phyloP scores from a whole-genome alignment of 2,113 vertebrate species.

The Symphodus melops region DNA sequence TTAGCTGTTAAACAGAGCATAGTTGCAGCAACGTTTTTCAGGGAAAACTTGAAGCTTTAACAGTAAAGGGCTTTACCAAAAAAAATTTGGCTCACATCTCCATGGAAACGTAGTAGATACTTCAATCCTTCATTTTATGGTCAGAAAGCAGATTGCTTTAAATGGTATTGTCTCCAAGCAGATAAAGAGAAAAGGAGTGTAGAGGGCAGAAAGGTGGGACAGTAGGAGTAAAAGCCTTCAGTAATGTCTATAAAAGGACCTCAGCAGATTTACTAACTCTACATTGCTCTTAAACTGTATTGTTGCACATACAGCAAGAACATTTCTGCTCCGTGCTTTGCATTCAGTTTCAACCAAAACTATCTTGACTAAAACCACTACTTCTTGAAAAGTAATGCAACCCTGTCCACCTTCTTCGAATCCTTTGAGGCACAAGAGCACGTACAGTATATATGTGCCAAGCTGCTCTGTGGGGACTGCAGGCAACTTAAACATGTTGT shows the following conservation, averaged over 20 bases:
- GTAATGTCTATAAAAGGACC: slow-evolving; percentile 69
- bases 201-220: slow-evolving; percentile 55
- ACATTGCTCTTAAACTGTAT: background rate
- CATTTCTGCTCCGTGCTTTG: background rate
- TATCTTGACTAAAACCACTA: too few species aligned
- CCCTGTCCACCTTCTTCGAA: background rate
- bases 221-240: slow-evolving; percentile 35
- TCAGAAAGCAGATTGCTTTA: slow-evolving; percentile 67
- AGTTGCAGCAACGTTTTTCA: slow-evolving; percentile 2
- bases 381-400: background rate
- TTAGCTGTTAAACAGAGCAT: background rate
- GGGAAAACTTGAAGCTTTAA: slow-evolving; percentile 1
- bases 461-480: background rate
- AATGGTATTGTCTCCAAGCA: slow-evolving; percentile 62
- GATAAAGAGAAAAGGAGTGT: slow-evolving; percentile 28
- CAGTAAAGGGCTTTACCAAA: slow-evolving; percentile 14
- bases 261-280: slow-evolving; percentile 31
- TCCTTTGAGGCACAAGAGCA: slow-evolving; percentile 9
- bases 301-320: background rate
- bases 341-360: background rate
- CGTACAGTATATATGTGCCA: background rate
- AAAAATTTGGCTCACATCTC: slow-evolving; percentile 31
- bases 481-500: slow-evolving; percentile 11
- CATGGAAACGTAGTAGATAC: slow-evolving; percentile 52
- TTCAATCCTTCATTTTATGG: slow-evolving; percentile 53